phyloP scores from a whole-genome alignment of 2,113 vertebrate species.

The Mionectes macconnelli region DNA sequence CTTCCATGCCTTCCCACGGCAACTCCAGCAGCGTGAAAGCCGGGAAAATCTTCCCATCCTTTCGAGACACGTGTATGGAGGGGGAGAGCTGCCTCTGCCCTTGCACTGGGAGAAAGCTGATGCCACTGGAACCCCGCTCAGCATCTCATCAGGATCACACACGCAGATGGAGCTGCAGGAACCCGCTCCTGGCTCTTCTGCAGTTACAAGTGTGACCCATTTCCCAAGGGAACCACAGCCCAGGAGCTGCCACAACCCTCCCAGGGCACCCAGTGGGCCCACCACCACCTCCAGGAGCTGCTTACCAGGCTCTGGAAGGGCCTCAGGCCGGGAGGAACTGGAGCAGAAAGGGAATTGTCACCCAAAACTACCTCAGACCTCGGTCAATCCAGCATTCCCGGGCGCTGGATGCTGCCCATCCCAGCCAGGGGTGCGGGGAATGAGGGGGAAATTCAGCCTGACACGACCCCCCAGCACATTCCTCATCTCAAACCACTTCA shows the following conservation, averaged over 20 bases:
- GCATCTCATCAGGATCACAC: accelerated
- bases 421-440: not conserved
- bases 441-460: not conserved
- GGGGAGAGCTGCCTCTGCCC: not conserved
- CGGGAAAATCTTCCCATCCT: not conserved
- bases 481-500: accelerated
- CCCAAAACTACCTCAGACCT: no score
- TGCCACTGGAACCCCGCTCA: accelerated
- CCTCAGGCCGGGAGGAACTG: accelerated
- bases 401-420: accelerated
- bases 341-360: not conserved
- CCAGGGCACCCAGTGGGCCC: not conserved
- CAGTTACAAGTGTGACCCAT: not conserved
- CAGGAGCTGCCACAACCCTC: not conserved
- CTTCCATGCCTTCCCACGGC: not conserved
- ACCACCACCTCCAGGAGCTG: not conserved
- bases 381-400: not conserved
- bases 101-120: not conserved
- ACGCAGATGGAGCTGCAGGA: not conserved
- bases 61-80: accelerated
- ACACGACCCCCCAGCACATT: accelerated
- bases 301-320: not conserved
- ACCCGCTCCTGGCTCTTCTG: not conserved
- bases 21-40: not conserved
- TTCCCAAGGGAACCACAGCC: not conserved